Evolutionary conservation across 2,888 invertebrate species (phyloP).

Genomic region (Capitulum mitella): DNA sequence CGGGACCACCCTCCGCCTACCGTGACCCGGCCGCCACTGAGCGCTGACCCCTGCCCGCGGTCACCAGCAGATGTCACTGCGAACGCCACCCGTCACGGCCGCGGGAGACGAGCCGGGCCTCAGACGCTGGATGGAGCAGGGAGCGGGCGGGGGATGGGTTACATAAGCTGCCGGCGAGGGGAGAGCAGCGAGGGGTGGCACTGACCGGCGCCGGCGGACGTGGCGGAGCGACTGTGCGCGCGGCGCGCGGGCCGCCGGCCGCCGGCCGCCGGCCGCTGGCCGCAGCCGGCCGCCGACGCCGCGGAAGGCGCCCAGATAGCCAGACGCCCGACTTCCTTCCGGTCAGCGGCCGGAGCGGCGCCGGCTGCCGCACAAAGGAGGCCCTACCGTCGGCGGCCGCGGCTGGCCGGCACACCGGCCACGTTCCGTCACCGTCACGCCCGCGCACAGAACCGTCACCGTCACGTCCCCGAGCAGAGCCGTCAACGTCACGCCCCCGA

Average conservation of each 20-base stretch:
- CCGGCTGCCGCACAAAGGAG: not conserved
- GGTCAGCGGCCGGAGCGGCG: not conserved
- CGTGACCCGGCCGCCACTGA: not conserved
- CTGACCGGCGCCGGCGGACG: not conserved
- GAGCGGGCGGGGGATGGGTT: not conserved
- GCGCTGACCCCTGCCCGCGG: not conserved
- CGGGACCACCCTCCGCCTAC: not conserved
- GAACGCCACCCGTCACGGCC: not conserved
- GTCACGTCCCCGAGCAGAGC: too few species aligned
- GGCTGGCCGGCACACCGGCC: not conserved
- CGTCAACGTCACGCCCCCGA: too few species aligned
- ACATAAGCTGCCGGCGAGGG: not conserved
- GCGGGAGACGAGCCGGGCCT: too few species aligned
- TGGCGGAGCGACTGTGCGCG: not conserved
- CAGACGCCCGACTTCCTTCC: not conserved
- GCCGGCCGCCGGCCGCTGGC: not conserved
- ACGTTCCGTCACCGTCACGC: too few species aligned
- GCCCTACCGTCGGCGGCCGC: not conserved
- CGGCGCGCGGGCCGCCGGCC: not conserved
- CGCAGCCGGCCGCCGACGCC: not conserved
- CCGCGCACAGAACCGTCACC: too few species aligned
- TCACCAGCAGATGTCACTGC: not conserved
- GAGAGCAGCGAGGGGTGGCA: not conserved
- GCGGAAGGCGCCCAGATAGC: constrained; percentile 10
- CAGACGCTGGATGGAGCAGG: not conserved